These are phyloP conservation scores for Zygogramma bicolorata DNA, from an alignment of 2,888 invertebrate species.

Conservation along the genomic window DNA sequence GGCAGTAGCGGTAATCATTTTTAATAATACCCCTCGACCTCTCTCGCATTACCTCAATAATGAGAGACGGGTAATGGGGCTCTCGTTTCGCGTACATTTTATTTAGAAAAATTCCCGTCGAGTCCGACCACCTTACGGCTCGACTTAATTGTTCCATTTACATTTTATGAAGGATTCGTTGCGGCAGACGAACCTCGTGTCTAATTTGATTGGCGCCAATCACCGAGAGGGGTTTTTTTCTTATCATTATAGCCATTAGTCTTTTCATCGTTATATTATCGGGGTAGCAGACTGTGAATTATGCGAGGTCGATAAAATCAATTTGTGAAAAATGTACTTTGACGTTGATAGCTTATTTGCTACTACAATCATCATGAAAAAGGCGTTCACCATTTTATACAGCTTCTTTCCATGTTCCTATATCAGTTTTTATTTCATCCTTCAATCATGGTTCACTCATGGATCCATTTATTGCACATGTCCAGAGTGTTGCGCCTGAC, in stretches of 20 bases:
- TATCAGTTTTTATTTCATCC: too few relatives aligned
- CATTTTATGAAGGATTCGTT: not conserved
- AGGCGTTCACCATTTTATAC: too few relatives aligned
- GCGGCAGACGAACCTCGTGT: not conserved
- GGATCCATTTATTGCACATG: too few relatives aligned
- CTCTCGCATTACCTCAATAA: constrained; percentile 24
- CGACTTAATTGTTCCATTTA: not conserved
- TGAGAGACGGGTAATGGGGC: constrained; percentile 27
- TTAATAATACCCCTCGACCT: constrained; percentile 35
- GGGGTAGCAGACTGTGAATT: not conserved
- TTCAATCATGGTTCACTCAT: too few relatives aligned
- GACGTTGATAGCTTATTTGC: too few relatives aligned
- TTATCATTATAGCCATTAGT: not conserved
- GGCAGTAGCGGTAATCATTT: constrained; percentile 32
- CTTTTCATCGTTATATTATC: not conserved
- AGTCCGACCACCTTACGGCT: not conserved
- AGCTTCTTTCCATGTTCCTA: too few relatives aligned
- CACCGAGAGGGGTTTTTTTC: not conserved
- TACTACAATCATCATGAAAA: too few relatives aligned
- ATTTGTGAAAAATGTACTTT: too few relatives aligned
- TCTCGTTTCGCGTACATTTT: constrained; percentile 13
- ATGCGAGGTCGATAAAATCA: too few relatives aligned
- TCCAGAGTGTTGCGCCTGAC: too few relatives aligned
- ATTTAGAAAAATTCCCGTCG: not conserved
- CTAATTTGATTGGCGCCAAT: not conserved